Percentiles rank a stretch among this genome's conserved stretches.
These are phyloP conservation scores for Melolontha melolontha DNA, from an alignment of 2,888 invertebrate species.

Conservation along the genomic window DNA sequence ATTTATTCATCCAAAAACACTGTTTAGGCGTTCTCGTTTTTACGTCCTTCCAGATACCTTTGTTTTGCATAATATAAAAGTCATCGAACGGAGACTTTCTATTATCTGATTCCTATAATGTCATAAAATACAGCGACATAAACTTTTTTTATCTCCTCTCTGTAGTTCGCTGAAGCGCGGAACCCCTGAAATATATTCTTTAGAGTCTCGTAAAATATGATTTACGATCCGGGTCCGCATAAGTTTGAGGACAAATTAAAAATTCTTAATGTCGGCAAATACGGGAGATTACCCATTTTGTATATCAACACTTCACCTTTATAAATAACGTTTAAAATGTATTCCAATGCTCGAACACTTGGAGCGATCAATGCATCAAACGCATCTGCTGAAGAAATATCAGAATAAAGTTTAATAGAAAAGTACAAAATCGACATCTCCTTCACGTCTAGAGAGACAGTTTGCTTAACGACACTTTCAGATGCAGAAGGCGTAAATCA, in stretches of 20 bases:
- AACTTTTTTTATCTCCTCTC: slow-evolving; percentile 30
- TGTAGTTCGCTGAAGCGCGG: slow-evolving; percentile 22
- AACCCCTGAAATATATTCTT: slow-evolving; percentile 30
- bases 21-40: slow-evolving; percentile 5
- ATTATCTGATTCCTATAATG: slow-evolving; percentile 40
- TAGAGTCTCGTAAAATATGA: slow-evolving; percentile 35
- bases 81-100: slow-evolving; percentile 37
- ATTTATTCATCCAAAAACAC: slow-evolving; percentile 12
- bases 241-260: slow-evolving; percentile 34
- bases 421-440: no score
- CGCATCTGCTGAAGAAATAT: no score
- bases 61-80: slow-evolving; percentile 40
- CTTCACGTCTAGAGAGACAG: no score
- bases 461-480: no score
- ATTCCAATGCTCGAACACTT: no score
- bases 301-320: no score
- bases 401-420: no score
- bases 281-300: no score
- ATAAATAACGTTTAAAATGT: no score
- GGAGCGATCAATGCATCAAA: no score
- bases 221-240: slow-evolving; percentile 26
- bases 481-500: no score
- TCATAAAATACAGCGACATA: slow-evolving; percentile 37
- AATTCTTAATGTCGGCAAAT: slow-evolving; percentile 10
- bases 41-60: slow-evolving; percentile 28